Percentiles rank a stretch among this genome's conserved stretches.
Conservation (phyloP, 2,113 vertebrate genomes). For the Verasper variegatus region DNA sequence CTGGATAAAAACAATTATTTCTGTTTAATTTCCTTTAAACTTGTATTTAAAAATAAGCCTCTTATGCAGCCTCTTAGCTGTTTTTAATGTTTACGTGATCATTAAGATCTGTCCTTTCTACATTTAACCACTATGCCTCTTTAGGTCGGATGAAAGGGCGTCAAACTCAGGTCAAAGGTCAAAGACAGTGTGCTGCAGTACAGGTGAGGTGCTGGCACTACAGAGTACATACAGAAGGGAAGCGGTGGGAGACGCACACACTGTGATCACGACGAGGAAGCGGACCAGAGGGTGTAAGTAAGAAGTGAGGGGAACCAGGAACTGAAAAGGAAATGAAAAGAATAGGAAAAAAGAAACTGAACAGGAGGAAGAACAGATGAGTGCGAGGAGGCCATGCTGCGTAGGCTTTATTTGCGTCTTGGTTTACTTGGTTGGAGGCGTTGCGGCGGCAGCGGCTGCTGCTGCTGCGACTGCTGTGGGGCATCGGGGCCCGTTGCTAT, state of each 20-base stretch:
- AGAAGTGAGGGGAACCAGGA: conserved; percentile 41
- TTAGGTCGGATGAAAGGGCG: conserved; percentile 6
- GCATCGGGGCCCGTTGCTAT: conserved; percentile 89
- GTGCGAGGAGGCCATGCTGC: conserved; percentile 98
- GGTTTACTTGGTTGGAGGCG: conserved; percentile 99
- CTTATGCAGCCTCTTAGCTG: neutral
- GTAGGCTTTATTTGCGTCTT: conserved; percentile 95
- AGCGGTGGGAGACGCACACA: conserved; percentile 79
- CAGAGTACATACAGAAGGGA: conserved; percentile 82
- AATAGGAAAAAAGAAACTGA: conserved; percentile 70
- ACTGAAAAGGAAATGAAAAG: conserved; percentile 34
- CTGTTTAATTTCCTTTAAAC: no score
- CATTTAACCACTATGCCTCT: conserved; percentile 18
- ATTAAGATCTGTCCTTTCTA: neutral
- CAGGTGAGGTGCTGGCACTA: conserved; percentile 79
- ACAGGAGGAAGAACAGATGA: conserved; percentile 90
- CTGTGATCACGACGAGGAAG: conserved; percentile 72
- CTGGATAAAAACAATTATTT: no score
- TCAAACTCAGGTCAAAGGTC: conserved; percentile 20
- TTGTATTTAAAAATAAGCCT: no score
- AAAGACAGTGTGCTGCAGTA: conserved; percentile 53
- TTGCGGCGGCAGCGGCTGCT: conserved; percentile 85
- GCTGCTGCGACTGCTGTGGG: conserved; percentile 89
- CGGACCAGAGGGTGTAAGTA: conserved; percentile 50
- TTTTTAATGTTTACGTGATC: conserved; percentile 10